Evolutionary conservation across 2,113 vertebrate genomes (phyloP).

Genomic region (Antennarius striatus): DNA sequence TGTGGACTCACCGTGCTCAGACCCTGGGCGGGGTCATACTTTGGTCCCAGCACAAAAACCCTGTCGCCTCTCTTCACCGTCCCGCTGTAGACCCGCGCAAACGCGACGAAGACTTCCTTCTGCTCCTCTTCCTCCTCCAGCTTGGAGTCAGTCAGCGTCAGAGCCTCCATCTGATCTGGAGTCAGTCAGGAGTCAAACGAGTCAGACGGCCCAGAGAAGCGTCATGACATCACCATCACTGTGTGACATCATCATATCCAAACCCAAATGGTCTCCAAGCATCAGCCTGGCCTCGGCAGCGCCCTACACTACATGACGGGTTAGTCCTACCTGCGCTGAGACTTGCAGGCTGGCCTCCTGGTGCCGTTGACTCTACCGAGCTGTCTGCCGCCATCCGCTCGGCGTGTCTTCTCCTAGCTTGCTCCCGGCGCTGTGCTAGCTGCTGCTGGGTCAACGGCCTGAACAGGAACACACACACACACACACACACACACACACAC

Average conservation of each 20-base stretch:
- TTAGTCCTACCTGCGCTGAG: conserved; percentile 67
- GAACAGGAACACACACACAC: background rate
- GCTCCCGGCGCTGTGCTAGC: conserved; percentile 85
- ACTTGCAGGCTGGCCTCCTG: conserved; percentile 32
- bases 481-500: background rate
- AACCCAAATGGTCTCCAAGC: no score
- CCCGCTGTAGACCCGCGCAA: conserved; percentile 94
- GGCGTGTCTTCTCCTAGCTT: conserved; percentile 84
- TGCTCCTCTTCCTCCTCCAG: conserved; percentile 69
- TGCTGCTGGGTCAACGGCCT: conserved; percentile 92
- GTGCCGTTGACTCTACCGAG: conserved; percentile 26
- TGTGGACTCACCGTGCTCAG: conserved; percentile 55
- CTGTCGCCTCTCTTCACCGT: conserved; percentile 83
- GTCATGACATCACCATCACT: no score
- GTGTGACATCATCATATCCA: no score
- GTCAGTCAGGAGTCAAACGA: no score
- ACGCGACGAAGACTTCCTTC: conserved; percentile 89
- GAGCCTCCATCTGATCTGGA: conserved; percentile 58
- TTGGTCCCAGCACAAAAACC: conserved; percentile 92
- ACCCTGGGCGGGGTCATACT: conserved; percentile 88
- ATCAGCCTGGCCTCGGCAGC: no score
- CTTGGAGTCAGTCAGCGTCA: conserved; percentile 54
- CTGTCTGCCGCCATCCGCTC: conserved; percentile 61
- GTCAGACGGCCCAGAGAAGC: no score
- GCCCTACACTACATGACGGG: background rate